Evolutionary conservation across 1,140 invertebrate genomes (phyloP), one percentile per base, ranked within the genome.

Genomic region (Cotesia typhae): DNA sequence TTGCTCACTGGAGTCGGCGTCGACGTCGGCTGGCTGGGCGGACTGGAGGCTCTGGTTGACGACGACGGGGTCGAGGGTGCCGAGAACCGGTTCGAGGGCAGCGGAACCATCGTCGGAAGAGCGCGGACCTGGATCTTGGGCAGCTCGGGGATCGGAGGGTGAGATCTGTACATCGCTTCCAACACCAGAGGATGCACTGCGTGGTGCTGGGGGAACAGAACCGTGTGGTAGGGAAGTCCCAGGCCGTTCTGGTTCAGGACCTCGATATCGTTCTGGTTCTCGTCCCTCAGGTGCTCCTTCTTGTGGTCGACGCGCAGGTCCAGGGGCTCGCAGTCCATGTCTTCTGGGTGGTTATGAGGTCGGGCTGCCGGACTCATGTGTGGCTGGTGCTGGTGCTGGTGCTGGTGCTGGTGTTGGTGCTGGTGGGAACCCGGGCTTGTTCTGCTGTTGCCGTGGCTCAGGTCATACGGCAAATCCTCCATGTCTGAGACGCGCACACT

Each of bases 231-330:
- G 4, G 83, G 82, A 0, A 85, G 38, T 20, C 75, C 63, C 7
- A 81, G 71, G 37, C 81, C 85, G 70, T 87, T 87, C 64, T 83
- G 85, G 65, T 87, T 87, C 10, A 85, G 77, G 7, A 83, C 80
- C 63, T 87, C 85, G 60, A 86, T 78, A 68, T 86, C 84, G 75
- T 86, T 84, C 76, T 87, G 82, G 82, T 95, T 94, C 82, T 94
- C 94, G 83, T 94, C 93, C 78, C 93, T 90, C 4, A 92, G 77
- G 10, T 89, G 85, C 70, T 85, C 81, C 80, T 94, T 93, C 79
- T 95, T 96, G 81, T 92, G 92, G 57, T 94, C 94, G 57, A 96
- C 89, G 73, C 94, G 89, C 7, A 96, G 88, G 82, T 96, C 95
- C 59, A 96, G 85, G 2, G 95, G 95, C 80, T 90, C 89, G 65